Evolutionary conservation across 2,888 invertebrate genomes (phyloP).

Genomic region (Cephus pulcher): DNA sequence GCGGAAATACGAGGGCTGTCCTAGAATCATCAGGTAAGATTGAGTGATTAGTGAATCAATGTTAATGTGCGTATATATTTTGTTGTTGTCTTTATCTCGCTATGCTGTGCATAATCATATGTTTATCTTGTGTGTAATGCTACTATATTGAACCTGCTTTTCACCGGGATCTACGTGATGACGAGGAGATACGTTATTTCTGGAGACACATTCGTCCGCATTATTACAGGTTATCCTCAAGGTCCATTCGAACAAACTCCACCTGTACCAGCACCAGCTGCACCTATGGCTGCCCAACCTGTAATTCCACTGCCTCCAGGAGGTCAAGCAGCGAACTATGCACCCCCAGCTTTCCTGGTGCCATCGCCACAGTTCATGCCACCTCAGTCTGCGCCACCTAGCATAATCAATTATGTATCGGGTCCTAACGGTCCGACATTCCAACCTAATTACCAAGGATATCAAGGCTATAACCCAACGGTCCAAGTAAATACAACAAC

Average conservation of each 20-base stretch:
- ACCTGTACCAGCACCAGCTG: constrained; percentile 51
- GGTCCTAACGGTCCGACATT: constrained; percentile 62
- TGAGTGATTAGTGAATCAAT: constrained; percentile 5
- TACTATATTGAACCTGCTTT: neutral
- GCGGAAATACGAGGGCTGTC: constrained; percentile 63
- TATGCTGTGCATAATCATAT: neutral
- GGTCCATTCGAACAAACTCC: constrained; percentile 59
- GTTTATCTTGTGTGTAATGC: constrained; percentile 19
- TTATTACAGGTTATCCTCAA: constrained; percentile 53
- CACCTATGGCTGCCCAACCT: constrained; percentile 55
- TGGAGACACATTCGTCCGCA: constrained; percentile 2
- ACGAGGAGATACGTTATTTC: neutral
- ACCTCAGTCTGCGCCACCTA: constrained; percentile 61
- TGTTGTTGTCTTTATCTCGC: constrained; percentile 21
- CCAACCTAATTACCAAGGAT: constrained; percentile 59
- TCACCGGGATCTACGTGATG: neutral
- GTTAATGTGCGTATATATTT: constrained; percentile 2
- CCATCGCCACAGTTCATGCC: constrained; percentile 63
- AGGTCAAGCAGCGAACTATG: constrained; percentile 52
- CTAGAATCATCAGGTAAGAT: constrained; percentile 63
- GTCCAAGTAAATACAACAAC: constrained; percentile 49
- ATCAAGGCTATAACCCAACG: constrained; percentile 58
- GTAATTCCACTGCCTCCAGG: constrained; percentile 59
- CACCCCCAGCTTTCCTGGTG: constrained; percentile 60
- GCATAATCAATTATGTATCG: constrained; percentile 61